phyloP scores from a whole-genome alignment of 1,140 invertebrate species.

The Ptiloglossa arizonensis region DNA sequence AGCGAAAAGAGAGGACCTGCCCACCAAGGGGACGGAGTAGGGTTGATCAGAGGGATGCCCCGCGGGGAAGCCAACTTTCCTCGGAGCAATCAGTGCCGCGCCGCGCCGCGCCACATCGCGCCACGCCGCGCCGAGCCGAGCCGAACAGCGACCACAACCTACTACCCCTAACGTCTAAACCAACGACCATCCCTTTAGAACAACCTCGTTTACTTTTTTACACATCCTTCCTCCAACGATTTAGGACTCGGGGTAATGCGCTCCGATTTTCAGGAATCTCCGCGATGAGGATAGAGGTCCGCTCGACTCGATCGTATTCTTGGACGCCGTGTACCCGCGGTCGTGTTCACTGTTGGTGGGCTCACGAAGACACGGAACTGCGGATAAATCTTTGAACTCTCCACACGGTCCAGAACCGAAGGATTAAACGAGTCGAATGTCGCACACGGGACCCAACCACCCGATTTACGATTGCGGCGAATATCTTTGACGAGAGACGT shows the following conservation, averaged over 20 bases:
- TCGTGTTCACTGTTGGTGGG: background rate
- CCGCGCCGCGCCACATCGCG: background rate
- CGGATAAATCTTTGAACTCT: constrained; percentile 9
- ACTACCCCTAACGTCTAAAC: constrained; percentile 2
- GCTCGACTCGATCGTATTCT: background rate
- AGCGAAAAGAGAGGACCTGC: too few relatives aligned
- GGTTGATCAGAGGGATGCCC: constrained; percentile 32
- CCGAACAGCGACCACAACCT: too few relatives aligned
- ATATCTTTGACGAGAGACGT: too few relatives aligned
- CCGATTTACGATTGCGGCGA: too few relatives aligned
- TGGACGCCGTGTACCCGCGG: background rate
- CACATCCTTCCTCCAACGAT: constrained; percentile 11
- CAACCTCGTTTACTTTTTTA: background rate
- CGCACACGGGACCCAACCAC: too few relatives aligned
- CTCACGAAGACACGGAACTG: background rate
- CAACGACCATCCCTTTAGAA: background rate
- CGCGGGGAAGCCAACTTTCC: constrained; percentile 23
- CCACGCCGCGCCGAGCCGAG: too few relatives aligned
- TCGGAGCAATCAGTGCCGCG: constrained; percentile 44
- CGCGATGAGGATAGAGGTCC: background rate
- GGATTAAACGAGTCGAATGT: constrained; percentile 4
- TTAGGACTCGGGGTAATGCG: constrained; percentile 7
- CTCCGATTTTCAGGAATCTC: background rate
- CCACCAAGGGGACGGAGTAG: too few relatives aligned
- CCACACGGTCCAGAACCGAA: background rate